A percentile compares a stretch with the other conserved stretches of the same genome.
phyloP scores from a whole-genome alignment of 2,113 vertebrate genomes.

The Hoplias malabaricus region DNA sequence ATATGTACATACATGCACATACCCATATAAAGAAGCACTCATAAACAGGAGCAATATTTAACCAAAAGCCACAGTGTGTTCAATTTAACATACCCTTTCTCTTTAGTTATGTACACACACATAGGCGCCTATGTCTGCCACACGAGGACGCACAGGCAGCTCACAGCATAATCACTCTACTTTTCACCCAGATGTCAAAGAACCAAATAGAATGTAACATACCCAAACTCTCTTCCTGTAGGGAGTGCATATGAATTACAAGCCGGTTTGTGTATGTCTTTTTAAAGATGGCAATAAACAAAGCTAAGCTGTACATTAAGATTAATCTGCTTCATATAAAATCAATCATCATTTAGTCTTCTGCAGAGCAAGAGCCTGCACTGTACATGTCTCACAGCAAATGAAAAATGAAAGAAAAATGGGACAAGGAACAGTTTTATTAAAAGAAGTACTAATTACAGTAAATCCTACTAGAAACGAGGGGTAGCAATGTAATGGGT shows the following conservation, averaged over 20 bases:
- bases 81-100: neutral
- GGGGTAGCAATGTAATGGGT: no score
- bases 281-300: neutral
- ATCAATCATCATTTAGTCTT: neutral
- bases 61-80: neutral
- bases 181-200: neutral
- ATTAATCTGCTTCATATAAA: slow-evolving; percentile 1
- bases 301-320: neutral
- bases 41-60: neutral
- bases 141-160: neutral
- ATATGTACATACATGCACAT: slow-evolving; percentile 10
- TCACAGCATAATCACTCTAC: neutral
- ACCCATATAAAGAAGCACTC: neutral
- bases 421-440: no score
- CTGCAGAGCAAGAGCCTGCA: neutral
- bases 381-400: neutral
- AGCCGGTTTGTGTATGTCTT: neutral
- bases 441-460: no score
- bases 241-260: neutral
- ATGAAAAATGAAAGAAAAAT: no score
- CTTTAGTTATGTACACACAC: neutral
- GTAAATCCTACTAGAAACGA: no score
- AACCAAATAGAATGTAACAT: neutral
- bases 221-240: neutral
- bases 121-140: neutral